Conservation (phyloP, 2,888 invertebrate species). For the Macrophya annulata region DNA sequence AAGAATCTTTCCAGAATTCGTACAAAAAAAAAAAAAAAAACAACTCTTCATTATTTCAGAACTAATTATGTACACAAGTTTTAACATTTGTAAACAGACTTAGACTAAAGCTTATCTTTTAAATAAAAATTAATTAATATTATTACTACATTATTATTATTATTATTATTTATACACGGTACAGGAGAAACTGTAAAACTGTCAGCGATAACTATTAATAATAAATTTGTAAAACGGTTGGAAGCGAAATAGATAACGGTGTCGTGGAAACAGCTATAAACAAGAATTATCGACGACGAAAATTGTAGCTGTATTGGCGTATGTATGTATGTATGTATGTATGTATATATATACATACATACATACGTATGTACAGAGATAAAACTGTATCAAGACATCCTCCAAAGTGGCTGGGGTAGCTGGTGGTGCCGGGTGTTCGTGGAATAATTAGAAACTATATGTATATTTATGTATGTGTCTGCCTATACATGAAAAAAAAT, state of each 20-base stretch:
- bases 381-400: slow-evolving; percentile 5
- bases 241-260: slow-evolving; percentile 33
- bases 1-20: not conserved
- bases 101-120: not conserved
- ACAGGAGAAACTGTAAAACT: not conserved
- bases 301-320: not conserved
- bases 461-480: not conserved
- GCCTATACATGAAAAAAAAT: not conserved
- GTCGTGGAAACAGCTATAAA: slow-evolving; percentile 48
- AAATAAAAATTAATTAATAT: not conserved
- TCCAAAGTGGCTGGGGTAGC: not conserved
- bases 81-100: not conserved
- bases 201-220: slow-evolving; percentile 4
- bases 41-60: slow-evolving; percentile 5
- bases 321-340: not conserved
- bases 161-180: not conserved
- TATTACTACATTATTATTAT: not conserved
- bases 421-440: slow-evolving; percentile 18
- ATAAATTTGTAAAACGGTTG: slow-evolving; percentile 15
- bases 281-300: slow-evolving; percentile 30
- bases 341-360: no score
- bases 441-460: slow-evolving; percentile 33
- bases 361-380: not conserved
- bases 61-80: not conserved
- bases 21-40: not conserved